Percentiles rank a stretch among this genome's conserved stretches.
Conservation (phyloP, 2,113 vertebrate species). For the Pyxicephalus adspersus region DNA sequence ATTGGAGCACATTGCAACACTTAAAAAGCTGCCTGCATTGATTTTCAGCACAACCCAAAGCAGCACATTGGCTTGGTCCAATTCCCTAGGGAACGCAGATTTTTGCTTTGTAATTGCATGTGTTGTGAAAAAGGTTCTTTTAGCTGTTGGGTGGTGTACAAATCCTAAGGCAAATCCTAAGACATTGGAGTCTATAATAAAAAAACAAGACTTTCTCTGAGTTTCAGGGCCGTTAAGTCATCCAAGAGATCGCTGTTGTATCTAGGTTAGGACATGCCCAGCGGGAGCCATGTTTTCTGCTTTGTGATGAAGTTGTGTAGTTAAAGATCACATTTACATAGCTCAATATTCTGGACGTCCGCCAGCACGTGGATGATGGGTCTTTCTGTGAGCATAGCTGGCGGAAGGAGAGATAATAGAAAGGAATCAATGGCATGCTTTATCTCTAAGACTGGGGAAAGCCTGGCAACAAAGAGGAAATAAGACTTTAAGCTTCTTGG, state of each 20-base stretch:
- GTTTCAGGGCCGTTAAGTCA: no score
- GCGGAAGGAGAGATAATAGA: not conserved
- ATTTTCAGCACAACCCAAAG: no score
- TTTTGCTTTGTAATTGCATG: no score
- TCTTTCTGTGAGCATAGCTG: not conserved
- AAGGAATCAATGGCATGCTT: not conserved
- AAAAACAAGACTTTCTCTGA: no score
- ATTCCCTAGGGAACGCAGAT: no score
- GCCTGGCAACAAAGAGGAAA: not conserved
- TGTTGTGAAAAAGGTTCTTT: no score
- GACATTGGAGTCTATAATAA: no score
- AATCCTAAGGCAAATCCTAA: no score
- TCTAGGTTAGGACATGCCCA: not conserved
- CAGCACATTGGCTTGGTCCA: no score
- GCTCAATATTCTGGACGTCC: slow-evolving; percentile 4
- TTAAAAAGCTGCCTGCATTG: no score
- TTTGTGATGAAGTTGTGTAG: not conserved
- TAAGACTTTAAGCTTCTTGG: slow-evolving; percentile 4
- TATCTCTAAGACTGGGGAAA: not conserved
- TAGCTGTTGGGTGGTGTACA: no score
- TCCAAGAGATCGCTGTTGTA: not conserved
- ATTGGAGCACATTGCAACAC: no score
- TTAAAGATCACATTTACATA: slow-evolving; percentile 13
- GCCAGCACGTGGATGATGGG: not conserved
- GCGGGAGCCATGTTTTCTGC: not conserved